Conservation (phyloP, 2,888 invertebrate species). For the Mythimna vitellina region DNA sequence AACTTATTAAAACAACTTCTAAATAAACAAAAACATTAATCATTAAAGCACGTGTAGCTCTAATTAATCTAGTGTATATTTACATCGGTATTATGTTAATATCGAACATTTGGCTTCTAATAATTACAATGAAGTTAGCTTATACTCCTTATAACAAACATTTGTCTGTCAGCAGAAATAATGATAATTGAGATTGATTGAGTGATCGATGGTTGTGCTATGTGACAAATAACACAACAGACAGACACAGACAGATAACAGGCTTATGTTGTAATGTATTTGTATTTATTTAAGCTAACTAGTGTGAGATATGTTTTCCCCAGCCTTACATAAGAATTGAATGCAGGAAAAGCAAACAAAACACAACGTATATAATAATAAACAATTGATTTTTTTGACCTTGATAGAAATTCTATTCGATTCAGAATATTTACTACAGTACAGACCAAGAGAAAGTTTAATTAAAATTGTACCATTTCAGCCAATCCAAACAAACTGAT, state of each 20-base stretch:
- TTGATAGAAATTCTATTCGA: background rate
- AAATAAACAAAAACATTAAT: background rate
- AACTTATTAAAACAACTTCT: background rate
- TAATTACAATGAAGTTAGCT: conserved; percentile 33
- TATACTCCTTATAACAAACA: conserved; percentile 9
- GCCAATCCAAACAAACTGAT: background rate
- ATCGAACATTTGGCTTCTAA: conserved; percentile 11
- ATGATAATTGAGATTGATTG: conserved; percentile 27
- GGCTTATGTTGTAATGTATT: conserved; percentile 24
- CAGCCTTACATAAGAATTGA: no score
- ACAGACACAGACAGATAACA: no score
- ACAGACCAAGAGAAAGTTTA: background rate
- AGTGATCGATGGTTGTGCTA: conserved; percentile 18
- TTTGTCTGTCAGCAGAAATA: conserved; percentile 25
- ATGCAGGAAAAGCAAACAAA: background rate
- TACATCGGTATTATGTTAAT: background rate
- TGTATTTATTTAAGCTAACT: conserved; percentile 10
- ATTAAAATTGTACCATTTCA: conserved; percentile 10
- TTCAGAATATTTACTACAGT: background rate
- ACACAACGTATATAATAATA: background rate
- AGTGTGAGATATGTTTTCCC: background rate
- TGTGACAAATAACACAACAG: conserved; percentile 17
- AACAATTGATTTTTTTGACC: background rate
- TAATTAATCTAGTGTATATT: conserved; percentile 2
- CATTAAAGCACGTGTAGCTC: background rate